Evolutionary conservation across 2,113 vertebrate genomes (phyloP).

Genomic region (Tachysurus vachellii): DNA sequence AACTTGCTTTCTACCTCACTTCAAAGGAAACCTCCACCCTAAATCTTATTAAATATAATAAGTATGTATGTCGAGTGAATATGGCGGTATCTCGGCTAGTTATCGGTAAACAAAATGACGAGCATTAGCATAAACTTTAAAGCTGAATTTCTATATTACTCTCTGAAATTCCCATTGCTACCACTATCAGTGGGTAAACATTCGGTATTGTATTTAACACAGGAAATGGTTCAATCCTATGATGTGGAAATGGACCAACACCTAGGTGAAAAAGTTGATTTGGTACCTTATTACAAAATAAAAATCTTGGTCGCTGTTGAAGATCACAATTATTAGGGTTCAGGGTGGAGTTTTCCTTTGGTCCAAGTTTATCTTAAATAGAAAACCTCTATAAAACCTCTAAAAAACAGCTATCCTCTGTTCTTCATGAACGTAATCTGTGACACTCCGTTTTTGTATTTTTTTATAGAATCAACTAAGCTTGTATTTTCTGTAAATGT

Average conservation of each 20-base stretch:
- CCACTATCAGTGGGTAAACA: background rate
- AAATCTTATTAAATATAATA: background rate
- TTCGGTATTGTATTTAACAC: background rate
- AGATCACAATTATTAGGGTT: background rate
- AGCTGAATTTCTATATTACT: background rate
- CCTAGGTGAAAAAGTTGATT: background rate
- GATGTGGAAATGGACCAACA: background rate
- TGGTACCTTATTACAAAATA: background rate
- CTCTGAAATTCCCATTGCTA: background rate
- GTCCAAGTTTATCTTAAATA: background rate
- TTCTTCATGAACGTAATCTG: background rate
- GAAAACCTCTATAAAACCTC: background rate
- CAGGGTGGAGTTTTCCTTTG: background rate
- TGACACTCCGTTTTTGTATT: background rate
- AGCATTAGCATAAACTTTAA: background rate
- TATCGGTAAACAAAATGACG: background rate
- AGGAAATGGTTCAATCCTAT: background rate
- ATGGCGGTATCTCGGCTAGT: background rate
- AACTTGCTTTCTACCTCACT: constrained; percentile 22
- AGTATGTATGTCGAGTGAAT: too few relatives aligned
- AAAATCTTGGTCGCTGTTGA: background rate
- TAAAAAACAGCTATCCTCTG: background rate
- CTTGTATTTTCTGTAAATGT: background rate
- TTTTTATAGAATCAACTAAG: background rate
- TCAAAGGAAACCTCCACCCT: background rate